Percentiles rank a stretch among this genome's conserved stretches.
These are phyloP conservation scores for Salvelinus alpinus DNA, from an alignment of 2,113 vertebrate genomes.

Conservation along the genomic window DNA sequence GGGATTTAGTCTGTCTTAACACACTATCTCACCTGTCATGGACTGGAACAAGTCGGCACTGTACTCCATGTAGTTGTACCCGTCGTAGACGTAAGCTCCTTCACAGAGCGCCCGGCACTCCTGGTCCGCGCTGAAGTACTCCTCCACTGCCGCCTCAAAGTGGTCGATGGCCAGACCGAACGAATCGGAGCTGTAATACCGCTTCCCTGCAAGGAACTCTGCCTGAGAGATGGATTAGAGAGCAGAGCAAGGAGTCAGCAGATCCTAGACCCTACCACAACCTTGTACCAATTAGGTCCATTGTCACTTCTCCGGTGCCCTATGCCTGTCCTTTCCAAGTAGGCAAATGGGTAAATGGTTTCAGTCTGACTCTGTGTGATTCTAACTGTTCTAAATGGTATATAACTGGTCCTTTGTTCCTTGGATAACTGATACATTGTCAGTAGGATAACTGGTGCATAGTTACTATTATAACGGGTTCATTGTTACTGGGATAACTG, in stretches of 20 bases:
- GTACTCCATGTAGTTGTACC: conserved; percentile 98
- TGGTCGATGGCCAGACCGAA: conserved; percentile 75
- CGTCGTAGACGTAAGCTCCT: conserved; percentile 88
- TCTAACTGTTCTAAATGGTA: no score
- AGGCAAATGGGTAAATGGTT: no score
- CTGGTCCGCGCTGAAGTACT: conserved; percentile 78
- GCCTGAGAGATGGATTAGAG: conserved; percentile 64
- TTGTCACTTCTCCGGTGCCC: no score
- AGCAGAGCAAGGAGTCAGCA: not conserved
- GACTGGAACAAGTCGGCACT: conserved; percentile 90
- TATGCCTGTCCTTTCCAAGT: no score
- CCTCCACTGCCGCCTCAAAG: conserved; percentile 81
- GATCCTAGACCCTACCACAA: no score
- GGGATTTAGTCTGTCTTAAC: not conserved
- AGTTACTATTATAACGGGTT: not conserved
- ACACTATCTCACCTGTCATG: conserved; percentile 73
- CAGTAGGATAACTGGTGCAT: not conserved
- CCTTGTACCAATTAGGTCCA: no score
- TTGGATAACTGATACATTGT: no score
- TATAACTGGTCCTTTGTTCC: not conserved
- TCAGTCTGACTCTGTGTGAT: no score
- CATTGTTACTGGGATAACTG: no score
- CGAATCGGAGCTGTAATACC: conserved; percentile 83
- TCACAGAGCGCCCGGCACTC: conserved; percentile 90
- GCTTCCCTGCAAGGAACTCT: conserved; percentile 82